Evolutionary conservation across 2,888 invertebrate genomes (phyloP), one percentile per base, ranked within the genome.

Genomic region (Chrysina gloriosa): DNA sequence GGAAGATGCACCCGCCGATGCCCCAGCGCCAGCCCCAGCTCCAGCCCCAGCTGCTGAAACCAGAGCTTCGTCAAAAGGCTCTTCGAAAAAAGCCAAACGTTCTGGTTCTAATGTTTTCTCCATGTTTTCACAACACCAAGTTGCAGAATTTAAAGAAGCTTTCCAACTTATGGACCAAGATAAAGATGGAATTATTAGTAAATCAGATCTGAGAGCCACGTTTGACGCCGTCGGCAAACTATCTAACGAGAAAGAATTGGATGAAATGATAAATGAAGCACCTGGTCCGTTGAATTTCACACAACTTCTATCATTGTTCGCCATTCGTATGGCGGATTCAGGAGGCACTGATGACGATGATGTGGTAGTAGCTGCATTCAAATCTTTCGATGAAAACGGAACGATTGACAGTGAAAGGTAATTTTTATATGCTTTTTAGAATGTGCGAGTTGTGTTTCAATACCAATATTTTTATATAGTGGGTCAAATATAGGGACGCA

Each of bases 131-230:
- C 96, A 96, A 88, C 92, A 92, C 86, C 96, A 96, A 88, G 94
- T 96, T 81, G 94, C 95, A 80, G 96, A 96, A 86, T 96, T 96
- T 90, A 96, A 96, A 86, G 95, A 95, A 89, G 96, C 94, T 82
- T 96, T 96, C 92, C 92, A 92, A 86, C 91, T 96, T 80, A 96
- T 96, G 93, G 96, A 96, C 88, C 91, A 92, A 85, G 95, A 96
- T 88, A 96, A 96, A 86, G 96, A 96, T 83, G 79, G 80, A 71
- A 83, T 84, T 77, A 84, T 87, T 77, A 86, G 93, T 84, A 95
- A 95, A 88, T 91, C 91, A 85, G 96, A 96, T 86, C 89, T 96
- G 82, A 91, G 95, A 82, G 92, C 92, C 82, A 94, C 94, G 82
- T 96, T 94, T 87, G 96, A 97, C 87, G 92, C 92, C 78, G 91